Evolutionary conservation across 2,888 invertebrate genomes (phyloP).

Genomic region (Lycophotia porphyrea): DNA sequence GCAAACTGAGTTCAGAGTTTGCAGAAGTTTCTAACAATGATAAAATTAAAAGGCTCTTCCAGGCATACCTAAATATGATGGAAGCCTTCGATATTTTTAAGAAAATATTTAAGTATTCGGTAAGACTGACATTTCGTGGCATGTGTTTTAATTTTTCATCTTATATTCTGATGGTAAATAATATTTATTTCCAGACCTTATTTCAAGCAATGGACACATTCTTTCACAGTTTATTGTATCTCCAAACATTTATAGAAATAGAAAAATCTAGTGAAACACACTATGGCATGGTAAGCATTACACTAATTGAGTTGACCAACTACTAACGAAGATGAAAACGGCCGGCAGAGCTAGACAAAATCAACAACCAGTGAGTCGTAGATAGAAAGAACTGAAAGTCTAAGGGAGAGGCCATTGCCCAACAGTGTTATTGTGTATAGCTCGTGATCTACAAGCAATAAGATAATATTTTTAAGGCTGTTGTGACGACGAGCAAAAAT

Average conservation of each 20-base stretch:
- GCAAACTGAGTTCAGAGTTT: background rate
- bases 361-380: no score
- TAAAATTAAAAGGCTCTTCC: background rate
- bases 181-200: background rate
- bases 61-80: slow-evolving; percentile 2
- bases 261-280: background rate
- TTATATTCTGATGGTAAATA: background rate
- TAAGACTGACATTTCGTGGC: background rate
- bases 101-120: slow-evolving; percentile 6
- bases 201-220: slow-evolving; percentile 9
- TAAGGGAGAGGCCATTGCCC: no score
- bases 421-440: no score
- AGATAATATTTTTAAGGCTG: no score
- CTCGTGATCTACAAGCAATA: no score
- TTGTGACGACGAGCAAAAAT: no score
- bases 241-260: slow-evolving; percentile 2
- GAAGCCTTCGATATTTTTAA: slow-evolving; percentile 4
- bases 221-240: background rate
- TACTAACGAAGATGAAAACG: background rate
- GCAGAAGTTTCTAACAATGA: background rate
- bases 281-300: background rate
- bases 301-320: background rate
- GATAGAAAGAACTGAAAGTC: no score
- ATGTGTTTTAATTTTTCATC: background rate
- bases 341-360: no score